Evolutionary conservation across 2,888 invertebrate genomes (phyloP).

Genomic region (Sclerodermus sp.): DNA sequence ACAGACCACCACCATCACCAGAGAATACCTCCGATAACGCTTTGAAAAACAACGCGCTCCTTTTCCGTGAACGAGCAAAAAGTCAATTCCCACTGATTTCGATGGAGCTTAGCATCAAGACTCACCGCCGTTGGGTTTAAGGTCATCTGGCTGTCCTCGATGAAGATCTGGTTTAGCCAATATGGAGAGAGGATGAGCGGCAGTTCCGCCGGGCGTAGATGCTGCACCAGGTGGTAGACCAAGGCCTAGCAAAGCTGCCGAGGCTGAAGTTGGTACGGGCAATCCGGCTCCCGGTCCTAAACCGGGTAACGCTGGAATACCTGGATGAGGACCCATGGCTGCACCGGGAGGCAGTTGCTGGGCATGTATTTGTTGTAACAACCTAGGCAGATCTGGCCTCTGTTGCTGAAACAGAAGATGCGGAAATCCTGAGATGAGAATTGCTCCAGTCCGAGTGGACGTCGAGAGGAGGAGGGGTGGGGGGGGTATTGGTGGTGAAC

Average conservation of each 20-base stretch:
- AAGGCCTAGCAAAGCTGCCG: constrained; percentile 60
- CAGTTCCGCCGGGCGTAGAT: constrained; percentile 67
- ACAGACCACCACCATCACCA: no score
- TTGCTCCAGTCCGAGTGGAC: no score
- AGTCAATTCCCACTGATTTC: no score
- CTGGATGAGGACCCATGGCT: constrained; percentile 72
- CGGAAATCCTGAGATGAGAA: background rate
- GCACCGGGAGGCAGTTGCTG: constrained; percentile 75
- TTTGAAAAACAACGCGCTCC: no score
- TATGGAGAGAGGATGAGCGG: constrained; percentile 76
- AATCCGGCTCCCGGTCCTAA: constrained; percentile 57
- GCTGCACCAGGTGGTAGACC: constrained; percentile 57
- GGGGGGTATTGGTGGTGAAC: no score
- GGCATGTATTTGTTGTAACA: constrained; percentile 91
- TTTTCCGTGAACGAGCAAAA: no score
- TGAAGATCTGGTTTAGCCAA: constrained; percentile 79
- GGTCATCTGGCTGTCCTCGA: constrained; percentile 68
- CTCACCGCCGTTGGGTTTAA: constrained; percentile 77
- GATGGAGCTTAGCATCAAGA: no score
- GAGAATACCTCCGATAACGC: no score
- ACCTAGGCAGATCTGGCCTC: constrained; percentile 78
- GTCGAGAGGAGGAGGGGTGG: no score
- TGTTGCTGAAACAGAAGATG: constrained; percentile 72
- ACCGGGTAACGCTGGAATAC: constrained; percentile 63
- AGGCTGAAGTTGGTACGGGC: constrained; percentile 57